Conservation (phyloP, 2,113 vertebrate genomes). For the Isurus oxyrinchus region DNA sequence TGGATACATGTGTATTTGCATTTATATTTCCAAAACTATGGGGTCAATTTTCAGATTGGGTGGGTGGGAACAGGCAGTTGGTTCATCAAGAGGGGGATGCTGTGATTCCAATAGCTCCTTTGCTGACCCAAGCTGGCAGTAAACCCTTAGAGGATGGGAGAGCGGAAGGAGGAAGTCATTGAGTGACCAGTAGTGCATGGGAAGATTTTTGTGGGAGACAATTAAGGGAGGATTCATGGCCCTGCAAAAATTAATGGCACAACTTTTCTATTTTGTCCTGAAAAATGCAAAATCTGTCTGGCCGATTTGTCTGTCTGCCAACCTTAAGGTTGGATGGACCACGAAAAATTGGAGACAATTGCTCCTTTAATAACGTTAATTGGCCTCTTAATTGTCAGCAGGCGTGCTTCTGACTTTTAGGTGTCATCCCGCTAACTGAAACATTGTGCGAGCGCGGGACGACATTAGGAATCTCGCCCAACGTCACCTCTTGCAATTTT, state of each 20-base stretch:
- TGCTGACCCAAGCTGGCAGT: not conserved
- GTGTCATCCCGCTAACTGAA: too few relatives aligned
- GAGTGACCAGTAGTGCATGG: not conserved
- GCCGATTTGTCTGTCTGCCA: too few relatives aligned
- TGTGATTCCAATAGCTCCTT: not conserved
- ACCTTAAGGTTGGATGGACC: too few relatives aligned
- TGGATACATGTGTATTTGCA: not conserved
- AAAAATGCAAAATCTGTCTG: too few relatives aligned
- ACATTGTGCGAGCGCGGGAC: too few relatives aligned
- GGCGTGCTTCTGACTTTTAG: too few relatives aligned
- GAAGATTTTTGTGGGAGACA: not conserved
- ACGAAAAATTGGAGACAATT: too few relatives aligned
- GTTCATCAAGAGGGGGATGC: not conserved
- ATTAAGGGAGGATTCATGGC: not conserved
- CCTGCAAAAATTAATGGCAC: not conserved
- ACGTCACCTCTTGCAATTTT: too few relatives aligned
- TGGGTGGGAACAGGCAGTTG: too few relatives aligned
- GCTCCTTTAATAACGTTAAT: too few relatives aligned
- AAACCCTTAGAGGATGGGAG: not conserved
- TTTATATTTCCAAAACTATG: conserved; percentile 15
- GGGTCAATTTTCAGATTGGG: not conserved
- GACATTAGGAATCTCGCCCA: too few relatives aligned
- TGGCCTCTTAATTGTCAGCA: too few relatives aligned
- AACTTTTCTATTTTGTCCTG: not conserved
- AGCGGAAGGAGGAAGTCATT: not conserved